Conservation (phyloP, 2,113 vertebrate genomes). For the Mobula birostris region DNA sequence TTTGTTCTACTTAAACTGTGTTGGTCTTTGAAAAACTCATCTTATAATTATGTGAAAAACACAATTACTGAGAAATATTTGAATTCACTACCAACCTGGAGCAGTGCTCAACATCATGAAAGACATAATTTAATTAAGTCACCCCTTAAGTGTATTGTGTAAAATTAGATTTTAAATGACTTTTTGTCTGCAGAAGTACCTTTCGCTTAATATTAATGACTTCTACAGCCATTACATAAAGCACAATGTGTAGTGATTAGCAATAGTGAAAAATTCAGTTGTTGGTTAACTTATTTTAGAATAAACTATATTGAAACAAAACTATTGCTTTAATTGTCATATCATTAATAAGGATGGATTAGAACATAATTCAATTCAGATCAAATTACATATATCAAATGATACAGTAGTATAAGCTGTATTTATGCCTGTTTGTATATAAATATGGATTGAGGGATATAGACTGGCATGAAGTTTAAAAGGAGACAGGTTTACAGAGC, state of each 20-base stretch:
- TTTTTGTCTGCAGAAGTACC: background rate
- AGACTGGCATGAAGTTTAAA: too few relatives aligned
- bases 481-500: too few relatives aligned
- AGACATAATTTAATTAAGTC: background rate
- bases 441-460: too few relatives aligned
- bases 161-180: conserved; percentile 20
- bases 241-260: background rate
- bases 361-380: background rate
- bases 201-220: conserved; percentile 2
- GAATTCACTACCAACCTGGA: background rate
- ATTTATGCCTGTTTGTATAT: background rate
- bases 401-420: background rate
- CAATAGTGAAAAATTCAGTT: background rate
- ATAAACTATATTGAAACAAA: background rate
- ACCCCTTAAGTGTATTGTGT: background rate
- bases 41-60: background rate
- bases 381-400: background rate
- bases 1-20: background rate
- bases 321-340: background rate
- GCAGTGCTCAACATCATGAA: background rate
- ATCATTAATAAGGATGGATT: background rate
- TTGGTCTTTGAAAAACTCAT: background rate
- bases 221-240: background rate
- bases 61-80: conserved; percentile 2
- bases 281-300: background rate